A percentile compares a stretch with the other conserved stretches of the same genome.
Conservation (phyloP, 2,888 invertebrate species). For the Xanthia togata region DNA sequence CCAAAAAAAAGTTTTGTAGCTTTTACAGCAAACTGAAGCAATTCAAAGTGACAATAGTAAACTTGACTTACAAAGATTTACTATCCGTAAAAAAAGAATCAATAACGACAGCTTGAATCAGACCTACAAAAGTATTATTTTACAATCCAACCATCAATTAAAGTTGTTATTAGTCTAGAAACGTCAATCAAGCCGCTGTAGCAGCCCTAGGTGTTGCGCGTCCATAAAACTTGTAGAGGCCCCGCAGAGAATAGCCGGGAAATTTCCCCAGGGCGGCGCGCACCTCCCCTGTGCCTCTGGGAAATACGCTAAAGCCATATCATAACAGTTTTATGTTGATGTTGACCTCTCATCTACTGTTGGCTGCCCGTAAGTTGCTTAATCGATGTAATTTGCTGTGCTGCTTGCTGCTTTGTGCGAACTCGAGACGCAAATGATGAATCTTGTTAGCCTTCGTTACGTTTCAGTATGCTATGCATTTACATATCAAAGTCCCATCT, state of each 20-base stretch:
- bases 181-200: slow-evolving; percentile 45
- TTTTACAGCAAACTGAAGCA: not conserved
- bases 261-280: slow-evolving; percentile 89
- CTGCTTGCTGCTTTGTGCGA: slow-evolving; percentile 12
- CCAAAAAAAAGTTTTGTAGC: not conserved
- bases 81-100: not conserved
- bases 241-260: slow-evolving; percentile 87
- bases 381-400: slow-evolving; percentile 76
- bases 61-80: not conserved
- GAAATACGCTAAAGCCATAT: slow-evolving; percentile 90
- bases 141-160: not conserved
- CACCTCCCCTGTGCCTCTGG: slow-evolving; percentile 83
- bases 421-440: not conserved
- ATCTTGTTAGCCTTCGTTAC: not conserved
- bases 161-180: not conserved
- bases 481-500: not conserved
- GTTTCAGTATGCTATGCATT: not conserved
- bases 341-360: slow-evolving; percentile 84
- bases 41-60: not conserved
- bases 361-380: slow-evolving; percentile 71
- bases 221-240: slow-evolving; percentile 90
- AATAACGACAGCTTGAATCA: not conserved
- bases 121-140: not conserved
- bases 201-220: slow-evolving; percentile 82
- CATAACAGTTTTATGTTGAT: slow-evolving; percentile 90